phyloP scores from a whole-genome alignment of 2,888 invertebrate species.

The Polyommatus iphigenia region DNA sequence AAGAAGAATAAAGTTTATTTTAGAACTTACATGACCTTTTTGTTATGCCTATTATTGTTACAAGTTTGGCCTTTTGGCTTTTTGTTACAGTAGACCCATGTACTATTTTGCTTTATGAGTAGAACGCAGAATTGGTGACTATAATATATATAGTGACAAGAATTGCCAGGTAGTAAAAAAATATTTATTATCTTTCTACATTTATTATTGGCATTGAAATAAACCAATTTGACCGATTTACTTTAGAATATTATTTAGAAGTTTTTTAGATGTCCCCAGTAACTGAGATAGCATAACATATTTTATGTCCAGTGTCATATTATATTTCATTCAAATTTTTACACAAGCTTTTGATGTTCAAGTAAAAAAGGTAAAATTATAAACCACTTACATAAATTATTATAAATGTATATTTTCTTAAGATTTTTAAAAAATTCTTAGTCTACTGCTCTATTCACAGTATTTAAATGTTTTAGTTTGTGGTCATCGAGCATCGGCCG shows the following conservation, averaged over 20 bases:
- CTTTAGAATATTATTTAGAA: no score
- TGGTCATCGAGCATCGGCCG: slow-evolving; percentile 93
- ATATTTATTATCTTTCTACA: no score
- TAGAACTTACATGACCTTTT: not conserved
- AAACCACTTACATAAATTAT: slow-evolving; percentile 5
- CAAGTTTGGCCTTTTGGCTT: no score
- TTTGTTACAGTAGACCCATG: no score
- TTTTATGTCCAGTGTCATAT: not conserved
- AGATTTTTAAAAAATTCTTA: slow-evolving; percentile 41
- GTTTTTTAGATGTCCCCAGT: no score
- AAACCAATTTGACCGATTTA: no score
- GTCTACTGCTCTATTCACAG: slow-evolving; percentile 80
- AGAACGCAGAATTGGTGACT: no score
- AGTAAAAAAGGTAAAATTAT: not conserved
- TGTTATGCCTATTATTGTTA: not conserved
- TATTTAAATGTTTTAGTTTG: slow-evolving; percentile 84
- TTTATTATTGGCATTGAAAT: no score
- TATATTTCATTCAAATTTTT: not conserved
- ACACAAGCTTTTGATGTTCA: not conserved
- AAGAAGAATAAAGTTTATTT: slow-evolving; percentile 8
- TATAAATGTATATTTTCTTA: slow-evolving; percentile 13
- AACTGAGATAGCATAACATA: not conserved
- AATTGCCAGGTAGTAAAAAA: no score
- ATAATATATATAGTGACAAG: no score
- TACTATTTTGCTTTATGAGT: no score